Evolutionary conservation across 2,113 vertebrate genomes (phyloP).

Genomic region (Taxidea taxus): DNA sequence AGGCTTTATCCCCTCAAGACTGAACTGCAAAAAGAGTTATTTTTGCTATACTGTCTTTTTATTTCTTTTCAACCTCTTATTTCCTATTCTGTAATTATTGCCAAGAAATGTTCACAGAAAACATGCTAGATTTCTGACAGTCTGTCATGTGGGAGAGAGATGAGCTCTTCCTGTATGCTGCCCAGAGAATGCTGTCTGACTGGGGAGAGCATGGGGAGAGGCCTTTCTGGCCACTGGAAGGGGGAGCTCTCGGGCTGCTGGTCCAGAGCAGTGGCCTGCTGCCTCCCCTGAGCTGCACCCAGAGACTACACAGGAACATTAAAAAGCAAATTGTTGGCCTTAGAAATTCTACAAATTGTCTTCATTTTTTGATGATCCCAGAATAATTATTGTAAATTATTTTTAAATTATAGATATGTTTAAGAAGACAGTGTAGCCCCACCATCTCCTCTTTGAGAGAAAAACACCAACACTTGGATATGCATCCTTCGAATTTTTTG

Average conservation of each 20-base stretch:
- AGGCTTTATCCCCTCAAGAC: not conserved
- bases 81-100: constrained; percentile 65
- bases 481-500: not conserved
- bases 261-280: not conserved
- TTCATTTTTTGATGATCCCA: not conserved
- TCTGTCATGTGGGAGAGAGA: constrained; percentile 49
- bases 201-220: not conserved
- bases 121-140: constrained; percentile 62
- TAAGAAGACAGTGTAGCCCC: not conserved
- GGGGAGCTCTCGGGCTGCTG: not conserved
- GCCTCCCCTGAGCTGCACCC: not conserved
- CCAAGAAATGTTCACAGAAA: constrained; percentile 60
- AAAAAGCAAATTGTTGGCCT: not conserved
- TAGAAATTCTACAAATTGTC: not conserved
- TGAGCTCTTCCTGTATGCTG: not conserved
- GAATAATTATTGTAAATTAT: not conserved
- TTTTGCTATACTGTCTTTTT: constrained; percentile 39
- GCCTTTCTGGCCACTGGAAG: not conserved
- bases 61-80: constrained; percentile 41
- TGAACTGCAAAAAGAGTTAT: constrained; percentile 18
- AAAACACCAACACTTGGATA: not conserved
- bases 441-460: constrained; percentile 1
- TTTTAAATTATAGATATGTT: not conserved
- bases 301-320: not conserved
- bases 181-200: not conserved